Evolutionary conservation across 2,113 vertebrate species (phyloP), one percentile per base, ranked within the genome.

Genomic region (Limanda limanda): DNA sequence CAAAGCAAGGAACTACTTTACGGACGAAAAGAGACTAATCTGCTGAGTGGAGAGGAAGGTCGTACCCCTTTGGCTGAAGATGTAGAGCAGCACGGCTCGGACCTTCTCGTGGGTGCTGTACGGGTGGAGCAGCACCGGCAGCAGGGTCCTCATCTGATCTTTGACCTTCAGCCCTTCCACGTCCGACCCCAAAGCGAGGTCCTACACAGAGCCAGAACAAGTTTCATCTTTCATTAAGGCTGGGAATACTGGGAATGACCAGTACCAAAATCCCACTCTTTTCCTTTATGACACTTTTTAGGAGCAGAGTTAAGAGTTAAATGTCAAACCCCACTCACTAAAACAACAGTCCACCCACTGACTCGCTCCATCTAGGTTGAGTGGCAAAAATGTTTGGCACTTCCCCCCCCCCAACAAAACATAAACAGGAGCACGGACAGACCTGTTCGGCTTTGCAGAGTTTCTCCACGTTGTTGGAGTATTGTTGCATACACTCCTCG

Each of bases 391-490:
- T 21, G 27, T 31, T 74, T 64, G 24, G 3, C 27, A 31, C 27
- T 31, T 6, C 5, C 5, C 5, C 5, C 27, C 27, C 27, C 27
- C 35, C 35, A 20, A 8, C 15, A 55, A 37, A 74, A 72, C 14
- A 54, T 2, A 35, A 5, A 37, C 8, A 35, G 0, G 20, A 62
- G 13, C 5, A 27, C 11, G 61, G 4, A 99, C 98, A 65, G 4
- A 99, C 98, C 96, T 99, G 98, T 79, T 99, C 98, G 51, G 95
- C 94, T 95, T 97, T 98, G 94, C 98, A 99, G 67, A 99, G 96
- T 86, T 96, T 98, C 91, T 99, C 97, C 88, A 98, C 93, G 3
- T 95, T 95, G 79, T 93, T 85, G 59, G 95, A 91, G 76, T 95
- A 99, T 48, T 94, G 94, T 21, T 23, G 91, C 98, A 99, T 99